Evolutionary conservation across 30 jellyfish, hydroid and myxozoan species (phyloP).

Genomic region (Sanderia malayensis): DNA sequence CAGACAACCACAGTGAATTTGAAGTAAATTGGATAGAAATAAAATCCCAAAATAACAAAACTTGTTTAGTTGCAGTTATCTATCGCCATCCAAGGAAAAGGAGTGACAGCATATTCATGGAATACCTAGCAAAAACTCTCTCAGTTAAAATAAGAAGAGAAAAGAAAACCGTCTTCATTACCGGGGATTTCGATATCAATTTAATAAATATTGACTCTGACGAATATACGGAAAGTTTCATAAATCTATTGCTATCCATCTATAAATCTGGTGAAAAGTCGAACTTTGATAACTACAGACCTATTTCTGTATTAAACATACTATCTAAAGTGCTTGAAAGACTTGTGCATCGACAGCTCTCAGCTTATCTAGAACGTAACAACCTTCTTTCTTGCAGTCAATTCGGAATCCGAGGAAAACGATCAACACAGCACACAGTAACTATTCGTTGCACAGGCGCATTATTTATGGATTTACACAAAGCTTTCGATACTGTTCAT

Average conservation of each 20-base stretch:
- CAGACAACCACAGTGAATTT: constrained; percentile 14
- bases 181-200: constrained; percentile 42
- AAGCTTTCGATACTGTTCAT: constrained; percentile 41
- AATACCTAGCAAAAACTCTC: constrained; percentile 12
- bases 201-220: constrained; percentile 19
- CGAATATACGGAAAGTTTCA: constrained; percentile 24
- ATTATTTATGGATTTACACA: constrained; percentile 46
- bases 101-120: constrained; percentile 14
- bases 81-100: constrained; percentile 45
- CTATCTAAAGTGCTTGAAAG: background rate
- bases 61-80: constrained; percentile 17
- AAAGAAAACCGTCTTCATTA: constrained; percentile 11
- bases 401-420: constrained; percentile 37
- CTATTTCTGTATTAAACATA: background rate
- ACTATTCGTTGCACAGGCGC: constrained; percentile 61
- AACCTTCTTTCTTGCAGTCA: constrained; percentile 51
- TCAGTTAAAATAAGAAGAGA: constrained; percentile 13
- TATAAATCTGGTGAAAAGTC: constrained; percentile 9
- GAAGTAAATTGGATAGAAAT: constrained; percentile 41
- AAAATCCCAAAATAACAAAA: constrained; percentile 9
- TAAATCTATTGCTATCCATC: constrained; percentile 35
- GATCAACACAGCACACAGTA: constrained; percentile 50
- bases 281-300: background rate
- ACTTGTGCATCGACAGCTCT: constrained; percentile 24
- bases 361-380: constrained; percentile 34